Evolutionary conservation across 1,140 invertebrate species (phyloP).

Genomic region (Vanessa atalanta): DNA sequence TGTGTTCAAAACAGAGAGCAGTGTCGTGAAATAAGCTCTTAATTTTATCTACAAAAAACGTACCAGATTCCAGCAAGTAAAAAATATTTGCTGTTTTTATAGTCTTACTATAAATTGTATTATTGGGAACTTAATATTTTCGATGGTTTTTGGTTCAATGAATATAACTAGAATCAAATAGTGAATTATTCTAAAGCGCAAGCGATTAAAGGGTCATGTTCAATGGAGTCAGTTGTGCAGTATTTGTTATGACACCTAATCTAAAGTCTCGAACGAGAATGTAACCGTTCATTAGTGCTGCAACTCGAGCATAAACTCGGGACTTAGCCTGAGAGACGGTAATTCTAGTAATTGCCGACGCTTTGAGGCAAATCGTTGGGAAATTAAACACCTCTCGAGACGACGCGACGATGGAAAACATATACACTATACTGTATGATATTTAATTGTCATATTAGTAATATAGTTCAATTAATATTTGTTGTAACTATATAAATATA

Average conservation of each 20-base stretch:
- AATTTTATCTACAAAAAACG: no score
- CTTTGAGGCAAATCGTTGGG: conserved; percentile 29
- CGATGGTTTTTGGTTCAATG: no score
- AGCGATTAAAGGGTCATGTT: background rate
- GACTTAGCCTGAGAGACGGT: conserved; percentile 28
- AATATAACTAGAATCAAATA: no score
- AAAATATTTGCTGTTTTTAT: no score
- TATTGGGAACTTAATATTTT: no score
- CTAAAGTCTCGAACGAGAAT: conserved; percentile 6
- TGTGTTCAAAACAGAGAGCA: no score
- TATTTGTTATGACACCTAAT: background rate
- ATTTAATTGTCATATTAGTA: background rate
- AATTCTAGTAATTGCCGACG: conserved; percentile 29
- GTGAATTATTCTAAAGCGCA: no score
- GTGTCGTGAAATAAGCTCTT: no score
- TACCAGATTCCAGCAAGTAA: no score
- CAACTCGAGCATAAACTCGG: conserved; percentile 16
- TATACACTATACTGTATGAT: conserved; percentile 1
- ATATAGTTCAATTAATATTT: background rate
- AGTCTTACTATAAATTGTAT: no score
- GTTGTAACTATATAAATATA: no score
- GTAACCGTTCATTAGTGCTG: conserved; percentile 10
- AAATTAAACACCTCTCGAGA: conserved; percentile 33
- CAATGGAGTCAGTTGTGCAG: background rate
- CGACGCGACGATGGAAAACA: conserved; percentile 17